Evolutionary conservation across 2,797 vertebrate species (phyloP).

Genomic region (Rhinichthys osculus): DNA sequence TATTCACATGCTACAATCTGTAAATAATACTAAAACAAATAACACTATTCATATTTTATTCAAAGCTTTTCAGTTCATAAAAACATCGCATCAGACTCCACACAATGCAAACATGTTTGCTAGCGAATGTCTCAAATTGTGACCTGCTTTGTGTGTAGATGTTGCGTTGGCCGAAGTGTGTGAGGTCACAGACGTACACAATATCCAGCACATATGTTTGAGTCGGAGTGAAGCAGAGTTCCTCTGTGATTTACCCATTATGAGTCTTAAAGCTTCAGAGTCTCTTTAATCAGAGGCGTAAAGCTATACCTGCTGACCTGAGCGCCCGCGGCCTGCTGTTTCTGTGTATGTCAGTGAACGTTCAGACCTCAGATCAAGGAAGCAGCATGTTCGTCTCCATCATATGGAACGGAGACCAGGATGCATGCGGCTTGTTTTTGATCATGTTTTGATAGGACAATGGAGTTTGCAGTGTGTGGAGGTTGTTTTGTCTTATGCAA

Average conservation of each 20-base stretch:
- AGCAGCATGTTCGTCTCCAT: neutral
- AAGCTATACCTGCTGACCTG: neutral
- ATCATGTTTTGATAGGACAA: neutral
- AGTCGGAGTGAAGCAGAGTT: constrained; percentile 15
- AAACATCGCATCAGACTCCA: neutral
- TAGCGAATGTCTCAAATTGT: neutral
- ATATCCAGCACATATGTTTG: constrained; percentile 29
- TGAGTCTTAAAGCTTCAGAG: constrained; percentile 32
- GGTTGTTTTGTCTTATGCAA: neutral
- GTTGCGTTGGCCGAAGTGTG: constrained; percentile 9
- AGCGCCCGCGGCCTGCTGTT: constrained; percentile 13
- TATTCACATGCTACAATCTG: neutral
- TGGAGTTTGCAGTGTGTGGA: neutral
- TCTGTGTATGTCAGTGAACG: neutral
- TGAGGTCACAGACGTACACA: constrained; percentile 7
- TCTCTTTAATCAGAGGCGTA: constrained; percentile 31
- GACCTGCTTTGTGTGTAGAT: neutral
- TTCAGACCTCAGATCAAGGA: constrained; percentile 7
- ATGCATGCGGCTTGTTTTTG: neutral
- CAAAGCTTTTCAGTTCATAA: neutral
- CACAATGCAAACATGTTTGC: neutral
- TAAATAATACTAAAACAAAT: neutral
- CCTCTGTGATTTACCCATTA: constrained; percentile 22
- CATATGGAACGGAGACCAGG: constrained; percentile 7
- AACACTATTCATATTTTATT: neutral